These are phyloP conservation scores for Ostrea edulis DNA, from an alignment of 1,140 invertebrate species.

Conservation along the genomic window DNA sequence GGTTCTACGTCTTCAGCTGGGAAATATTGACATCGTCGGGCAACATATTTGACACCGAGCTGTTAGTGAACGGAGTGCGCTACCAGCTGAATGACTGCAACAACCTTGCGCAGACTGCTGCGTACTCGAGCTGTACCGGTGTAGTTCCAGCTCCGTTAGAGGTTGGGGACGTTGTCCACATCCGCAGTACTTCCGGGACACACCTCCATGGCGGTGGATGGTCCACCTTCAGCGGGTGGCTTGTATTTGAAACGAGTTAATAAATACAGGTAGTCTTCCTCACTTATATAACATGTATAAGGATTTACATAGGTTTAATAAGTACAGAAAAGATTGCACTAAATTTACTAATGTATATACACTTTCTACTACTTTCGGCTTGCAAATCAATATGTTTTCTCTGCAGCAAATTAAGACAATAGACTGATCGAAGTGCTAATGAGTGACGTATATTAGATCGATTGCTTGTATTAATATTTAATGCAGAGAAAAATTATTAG, in stretches of 20 bases:
- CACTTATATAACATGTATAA: too few relatives aligned
- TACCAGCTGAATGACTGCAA: background rate
- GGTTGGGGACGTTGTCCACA: background rate
- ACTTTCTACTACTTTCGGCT: too few relatives aligned
- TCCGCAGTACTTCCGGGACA: background rate
- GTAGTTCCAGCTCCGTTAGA: background rate
- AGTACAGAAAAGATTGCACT: too few relatives aligned
- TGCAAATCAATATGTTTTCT: too few relatives aligned
- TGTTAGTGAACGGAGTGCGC: background rate
- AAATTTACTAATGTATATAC: too few relatives aligned
- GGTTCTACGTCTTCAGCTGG: background rate
- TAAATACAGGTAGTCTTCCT: background rate
- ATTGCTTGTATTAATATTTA: too few relatives aligned
- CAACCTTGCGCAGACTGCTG: background rate
- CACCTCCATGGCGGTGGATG: background rate
- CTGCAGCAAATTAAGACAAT: too few relatives aligned
- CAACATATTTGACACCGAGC: conserved; percentile 9
- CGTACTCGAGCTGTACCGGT: background rate
- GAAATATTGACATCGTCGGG: background rate
- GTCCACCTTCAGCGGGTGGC: conserved; percentile 9
- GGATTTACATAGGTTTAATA: too few relatives aligned
- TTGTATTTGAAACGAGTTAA: background rate
- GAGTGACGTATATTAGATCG: too few relatives aligned
- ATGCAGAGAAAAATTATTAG: too few relatives aligned
- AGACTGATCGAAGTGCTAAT: too few relatives aligned